Percentiles rank a stretch among this genome's conserved stretches.
Evolutionary conservation across 2,888 invertebrate genomes (phyloP).

Genomic region (Hedychridium roseum): DNA sequence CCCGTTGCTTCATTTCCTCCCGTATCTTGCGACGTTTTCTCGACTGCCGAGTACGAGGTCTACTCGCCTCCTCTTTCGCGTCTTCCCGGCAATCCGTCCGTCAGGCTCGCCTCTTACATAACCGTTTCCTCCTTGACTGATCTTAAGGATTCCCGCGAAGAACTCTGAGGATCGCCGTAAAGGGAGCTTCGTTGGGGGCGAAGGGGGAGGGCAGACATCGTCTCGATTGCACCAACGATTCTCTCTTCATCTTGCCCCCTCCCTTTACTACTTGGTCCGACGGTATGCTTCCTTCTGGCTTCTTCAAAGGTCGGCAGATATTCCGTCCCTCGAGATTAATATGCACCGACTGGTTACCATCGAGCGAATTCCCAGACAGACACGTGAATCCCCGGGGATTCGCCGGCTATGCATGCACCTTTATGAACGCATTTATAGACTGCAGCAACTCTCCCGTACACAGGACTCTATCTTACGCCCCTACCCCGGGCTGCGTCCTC

Average conservation of each 20-base stretch:
- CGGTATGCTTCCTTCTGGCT: constrained; percentile 16
- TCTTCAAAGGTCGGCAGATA: constrained; percentile 46
- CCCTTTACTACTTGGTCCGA: neutral
- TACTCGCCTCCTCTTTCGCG: too few species aligned
- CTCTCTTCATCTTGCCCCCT: constrained; percentile 10
- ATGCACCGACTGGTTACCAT: constrained; percentile 47
- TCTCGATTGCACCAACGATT: too few species aligned
- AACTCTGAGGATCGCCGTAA: constrained; percentile 31
- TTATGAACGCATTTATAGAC: constrained; percentile 25
- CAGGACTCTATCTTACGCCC: too few species aligned
- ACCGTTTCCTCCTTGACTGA: constrained; percentile 21
- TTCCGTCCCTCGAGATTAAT: constrained; percentile 46
- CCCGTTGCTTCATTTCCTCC: too few species aligned
- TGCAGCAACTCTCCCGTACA: too few species aligned
- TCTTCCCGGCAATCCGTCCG: neutral
- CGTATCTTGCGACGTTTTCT: too few species aligned
- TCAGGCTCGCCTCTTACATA: constrained; percentile 14
- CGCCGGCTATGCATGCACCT: constrained; percentile 36
- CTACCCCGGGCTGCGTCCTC: constrained; percentile 25
- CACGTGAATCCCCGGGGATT: constrained; percentile 35
- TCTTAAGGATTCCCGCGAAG: constrained; percentile 39
- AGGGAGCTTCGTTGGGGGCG: constrained; percentile 10
- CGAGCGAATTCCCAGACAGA: constrained; percentile 44
- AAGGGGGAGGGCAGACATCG: constrained; percentile 21
- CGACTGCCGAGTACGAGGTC: too few species aligned